Percentiles rank a stretch among this genome's conserved stretches.
These are phyloP conservation scores for Hoplias malabaricus DNA, from an alignment of 2,113 vertebrate genomes.

Conservation along the genomic window DNA sequence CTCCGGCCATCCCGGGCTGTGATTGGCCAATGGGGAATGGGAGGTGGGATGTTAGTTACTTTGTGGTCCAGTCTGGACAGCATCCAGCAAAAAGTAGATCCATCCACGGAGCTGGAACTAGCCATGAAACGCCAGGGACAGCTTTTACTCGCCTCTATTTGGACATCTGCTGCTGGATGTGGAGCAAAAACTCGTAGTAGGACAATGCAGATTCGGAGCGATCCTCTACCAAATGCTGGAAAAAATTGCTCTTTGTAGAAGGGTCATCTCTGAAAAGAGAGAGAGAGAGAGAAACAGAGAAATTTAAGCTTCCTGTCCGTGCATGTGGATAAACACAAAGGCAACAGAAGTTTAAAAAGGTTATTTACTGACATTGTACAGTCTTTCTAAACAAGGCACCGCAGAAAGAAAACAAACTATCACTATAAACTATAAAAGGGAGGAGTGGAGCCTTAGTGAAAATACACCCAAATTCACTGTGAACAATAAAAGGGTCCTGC, in stretches of 20 bases:
- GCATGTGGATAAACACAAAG: background rate
- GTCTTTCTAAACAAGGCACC: background rate
- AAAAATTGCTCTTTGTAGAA: slow-evolving; percentile 82
- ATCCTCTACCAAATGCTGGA: slow-evolving; percentile 93
- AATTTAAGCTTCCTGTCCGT: background rate
- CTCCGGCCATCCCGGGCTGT: slow-evolving; percentile 26
- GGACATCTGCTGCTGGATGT: slow-evolving; percentile 90
- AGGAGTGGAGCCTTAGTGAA: too few species aligned
- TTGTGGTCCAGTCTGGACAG: slow-evolving; percentile 14
- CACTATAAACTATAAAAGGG: too few species aligned
- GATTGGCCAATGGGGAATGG: slow-evolving; percentile 36
- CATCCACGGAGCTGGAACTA: slow-evolving; percentile 9
- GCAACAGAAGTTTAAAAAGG: background rate
- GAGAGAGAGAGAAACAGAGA: background rate
- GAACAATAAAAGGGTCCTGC: too few species aligned
- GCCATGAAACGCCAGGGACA: background rate
- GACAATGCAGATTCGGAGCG: slow-evolving; percentile 87
- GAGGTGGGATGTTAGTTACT: slow-evolving; percentile 7
- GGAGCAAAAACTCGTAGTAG: slow-evolving; percentile 92
- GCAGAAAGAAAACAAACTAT: too few species aligned
- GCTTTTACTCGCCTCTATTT: slow-evolving; percentile 69
- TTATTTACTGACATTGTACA: background rate
- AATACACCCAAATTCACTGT: too few species aligned
- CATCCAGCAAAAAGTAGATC: slow-evolving; percentile 27
- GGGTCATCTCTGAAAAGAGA: slow-evolving; percentile 83